Percentiles rank a stretch among this genome's conserved stretches.
Conservation (phyloP, 2,888 invertebrate genomes). For the Heliconius ismenius region DNA sequence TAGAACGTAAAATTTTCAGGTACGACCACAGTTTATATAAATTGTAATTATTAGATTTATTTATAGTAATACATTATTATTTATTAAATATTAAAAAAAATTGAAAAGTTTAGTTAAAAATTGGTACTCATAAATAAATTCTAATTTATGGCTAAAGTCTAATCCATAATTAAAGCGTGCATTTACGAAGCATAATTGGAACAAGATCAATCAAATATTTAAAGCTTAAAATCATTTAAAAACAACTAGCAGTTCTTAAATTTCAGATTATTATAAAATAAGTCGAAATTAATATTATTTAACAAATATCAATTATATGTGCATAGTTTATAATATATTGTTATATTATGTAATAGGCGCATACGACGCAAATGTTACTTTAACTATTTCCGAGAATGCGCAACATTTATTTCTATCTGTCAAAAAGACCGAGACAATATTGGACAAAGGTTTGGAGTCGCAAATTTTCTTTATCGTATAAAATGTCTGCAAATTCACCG, state of each 20-base stretch:
- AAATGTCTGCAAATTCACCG: constrained; percentile 77
- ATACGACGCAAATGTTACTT: constrained; percentile 1
- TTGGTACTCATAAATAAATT: neutral
- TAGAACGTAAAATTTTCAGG: neutral
- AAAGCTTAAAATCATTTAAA: neutral
- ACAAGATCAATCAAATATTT: neutral
- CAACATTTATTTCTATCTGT: constrained; percentile 55
- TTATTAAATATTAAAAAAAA: neutral
- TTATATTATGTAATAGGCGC: constrained; percentile 14
- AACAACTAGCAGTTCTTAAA: neutral
- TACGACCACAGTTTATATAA: neutral
- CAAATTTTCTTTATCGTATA: constrained; percentile 58
- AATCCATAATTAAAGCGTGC: constrained; percentile 1
- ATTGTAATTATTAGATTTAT: neutral
- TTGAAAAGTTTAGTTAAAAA: neutral
- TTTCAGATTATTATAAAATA: neutral
- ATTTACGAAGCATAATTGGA: neutral
- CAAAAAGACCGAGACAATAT: constrained; percentile 67
- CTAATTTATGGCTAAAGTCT: neutral
- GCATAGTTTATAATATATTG: neutral
- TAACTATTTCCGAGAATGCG: constrained; percentile 62
- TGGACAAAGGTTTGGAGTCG: constrained; percentile 70
- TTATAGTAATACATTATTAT: neutral
- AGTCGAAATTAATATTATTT: neutral
- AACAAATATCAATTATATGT: neutral